Evolutionary conservation across 2,888 invertebrate genomes (phyloP).

Genomic region (Zygogramma bicolorata): DNA sequence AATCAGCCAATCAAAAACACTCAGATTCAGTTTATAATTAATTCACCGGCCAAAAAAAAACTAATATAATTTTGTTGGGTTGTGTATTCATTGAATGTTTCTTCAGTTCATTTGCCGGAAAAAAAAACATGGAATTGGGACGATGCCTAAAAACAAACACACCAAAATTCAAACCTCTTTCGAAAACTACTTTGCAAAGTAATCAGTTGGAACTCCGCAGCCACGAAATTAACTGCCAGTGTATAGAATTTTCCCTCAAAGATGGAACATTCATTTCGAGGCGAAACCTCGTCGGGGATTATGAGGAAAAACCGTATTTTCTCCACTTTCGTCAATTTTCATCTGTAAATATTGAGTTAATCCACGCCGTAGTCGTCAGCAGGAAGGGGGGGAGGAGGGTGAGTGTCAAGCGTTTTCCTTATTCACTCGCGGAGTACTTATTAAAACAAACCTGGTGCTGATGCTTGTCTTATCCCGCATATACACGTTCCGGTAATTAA

Average conservation of each 20-base stretch:
- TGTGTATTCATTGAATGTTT: background rate
- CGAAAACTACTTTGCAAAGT: constrained; percentile 1
- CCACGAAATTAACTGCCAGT: constrained; percentile 1
- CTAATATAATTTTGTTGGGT: background rate
- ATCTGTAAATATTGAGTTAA: constrained; percentile 68
- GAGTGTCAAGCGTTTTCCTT: constrained; percentile 60
- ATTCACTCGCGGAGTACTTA: constrained; percentile 60
- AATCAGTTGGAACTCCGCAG: background rate
- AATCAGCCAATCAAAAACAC: no score
- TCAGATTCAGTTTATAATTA: no score
- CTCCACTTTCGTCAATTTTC: constrained; percentile 65
- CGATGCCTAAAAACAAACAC: background rate
- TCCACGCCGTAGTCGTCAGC: constrained; percentile 54
- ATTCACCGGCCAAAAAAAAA: no score
- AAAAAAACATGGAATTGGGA: background rate
- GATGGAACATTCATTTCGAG: constrained; percentile 8
- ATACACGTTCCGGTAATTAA: constrained; percentile 62
- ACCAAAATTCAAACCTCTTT: background rate
- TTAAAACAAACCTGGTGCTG: constrained; percentile 65
- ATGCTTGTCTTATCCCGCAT: constrained; percentile 62
- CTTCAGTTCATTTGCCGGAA: background rate
- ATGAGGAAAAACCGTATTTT: constrained; percentile 42
- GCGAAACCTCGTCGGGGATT: background rate
- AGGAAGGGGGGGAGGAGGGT: constrained; percentile 41
- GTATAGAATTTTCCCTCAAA: constrained; percentile 6